phyloP scores from a whole-genome alignment of 1,140 invertebrate genomes.

The Battus philenor region DNA sequence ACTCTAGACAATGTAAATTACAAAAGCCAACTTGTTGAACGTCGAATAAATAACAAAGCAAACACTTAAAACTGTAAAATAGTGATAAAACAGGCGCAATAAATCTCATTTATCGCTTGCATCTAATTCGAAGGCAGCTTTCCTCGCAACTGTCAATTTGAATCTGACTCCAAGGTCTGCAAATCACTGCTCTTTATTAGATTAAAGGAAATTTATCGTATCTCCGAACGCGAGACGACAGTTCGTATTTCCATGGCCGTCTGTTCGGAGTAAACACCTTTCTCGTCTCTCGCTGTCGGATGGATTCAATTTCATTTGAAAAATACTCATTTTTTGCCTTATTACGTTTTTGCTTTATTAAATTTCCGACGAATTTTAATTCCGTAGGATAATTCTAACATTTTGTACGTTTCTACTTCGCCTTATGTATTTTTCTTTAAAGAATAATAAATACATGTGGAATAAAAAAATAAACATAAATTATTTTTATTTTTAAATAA shows the following conservation, averaged over 20 bases:
- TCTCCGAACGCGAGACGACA: constrained; percentile 26
- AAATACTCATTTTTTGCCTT: constrained; percentile 4
- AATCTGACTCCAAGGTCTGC: constrained; percentile 25
- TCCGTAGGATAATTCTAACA: background rate
- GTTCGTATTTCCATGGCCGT: constrained; percentile 25
- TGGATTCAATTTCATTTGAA: constrained; percentile 16
- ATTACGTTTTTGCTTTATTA: constrained; percentile 4
- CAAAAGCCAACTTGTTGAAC: no score
- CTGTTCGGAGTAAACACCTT: constrained; percentile 19
- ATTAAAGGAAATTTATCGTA: constrained; percentile 32
- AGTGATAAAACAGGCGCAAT: constrained; percentile 10
- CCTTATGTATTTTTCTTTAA: no score
- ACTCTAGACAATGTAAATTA: no score
- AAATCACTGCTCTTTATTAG: constrained; percentile 37
- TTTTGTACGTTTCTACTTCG: no score
- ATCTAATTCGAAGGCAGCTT: constrained; percentile 17
- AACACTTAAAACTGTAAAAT: constrained; percentile 15
- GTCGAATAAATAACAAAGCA: background rate
- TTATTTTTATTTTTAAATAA: no score
- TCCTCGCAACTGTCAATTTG: constrained; percentile 22
- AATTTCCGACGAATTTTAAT: constrained; percentile 4
- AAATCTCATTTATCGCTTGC: constrained; percentile 14
- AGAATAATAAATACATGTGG: no score
- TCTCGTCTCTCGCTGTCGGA: constrained; percentile 8
- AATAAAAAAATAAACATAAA: no score